These are phyloP conservation scores for Sebastolobus alascanus DNA, from an alignment of 2,797 vertebrate genomes.

Conservation along the genomic window DNA sequence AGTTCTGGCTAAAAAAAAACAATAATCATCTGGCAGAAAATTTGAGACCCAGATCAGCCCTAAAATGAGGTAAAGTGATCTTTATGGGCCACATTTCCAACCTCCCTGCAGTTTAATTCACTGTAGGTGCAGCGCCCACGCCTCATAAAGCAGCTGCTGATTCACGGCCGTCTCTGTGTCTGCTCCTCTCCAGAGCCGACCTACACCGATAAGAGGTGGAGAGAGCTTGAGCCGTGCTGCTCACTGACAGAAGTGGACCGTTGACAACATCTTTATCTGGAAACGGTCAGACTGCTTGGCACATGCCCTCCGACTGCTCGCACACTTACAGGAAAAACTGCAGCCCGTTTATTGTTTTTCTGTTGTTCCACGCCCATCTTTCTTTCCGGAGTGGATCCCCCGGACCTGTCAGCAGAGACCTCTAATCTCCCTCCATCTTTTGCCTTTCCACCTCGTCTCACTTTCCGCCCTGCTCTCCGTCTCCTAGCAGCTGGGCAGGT, in stretches of 20 bases:
- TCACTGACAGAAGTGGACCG: slow-evolving; percentile 22
- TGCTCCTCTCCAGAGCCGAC: slow-evolving; percentile 44
- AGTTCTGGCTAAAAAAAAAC: slow-evolving; percentile 10
- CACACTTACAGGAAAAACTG: slow-evolving; percentile 47
- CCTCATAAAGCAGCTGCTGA: slow-evolving; percentile 57
- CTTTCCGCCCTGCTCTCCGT: slow-evolving; percentile 52
- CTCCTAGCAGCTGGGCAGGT: slow-evolving; percentile 59
- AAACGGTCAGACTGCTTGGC: slow-evolving; percentile 44
- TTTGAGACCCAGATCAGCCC: slow-evolving; percentile 34
- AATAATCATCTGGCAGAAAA: slow-evolving; percentile 36
- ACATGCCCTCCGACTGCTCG: slow-evolving; percentile 9
- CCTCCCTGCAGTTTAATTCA: slow-evolving; percentile 48
- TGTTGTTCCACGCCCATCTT: slow-evolving; percentile 44
- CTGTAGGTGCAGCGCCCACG: slow-evolving; percentile 29
- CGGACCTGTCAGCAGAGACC: slow-evolving; percentile 58
- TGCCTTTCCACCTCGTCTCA: slow-evolving; percentile 57
- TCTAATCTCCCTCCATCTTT: slow-evolving; percentile 71
- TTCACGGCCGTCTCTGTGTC: slow-evolving; percentile 53
- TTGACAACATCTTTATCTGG: slow-evolving; percentile 50
- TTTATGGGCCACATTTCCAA: slow-evolving; percentile 35
- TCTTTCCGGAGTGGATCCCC: slow-evolving; percentile 51
- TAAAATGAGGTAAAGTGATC: slow-evolving; percentile 38
- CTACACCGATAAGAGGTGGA: slow-evolving; percentile 48
- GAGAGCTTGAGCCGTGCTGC: slow-evolving; percentile 27
- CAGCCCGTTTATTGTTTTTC: slow-evolving; percentile 53